phyloP scores from a whole-genome alignment of 2,797 vertebrate genomes.

The Poeciliopsis gracilis region DNA sequence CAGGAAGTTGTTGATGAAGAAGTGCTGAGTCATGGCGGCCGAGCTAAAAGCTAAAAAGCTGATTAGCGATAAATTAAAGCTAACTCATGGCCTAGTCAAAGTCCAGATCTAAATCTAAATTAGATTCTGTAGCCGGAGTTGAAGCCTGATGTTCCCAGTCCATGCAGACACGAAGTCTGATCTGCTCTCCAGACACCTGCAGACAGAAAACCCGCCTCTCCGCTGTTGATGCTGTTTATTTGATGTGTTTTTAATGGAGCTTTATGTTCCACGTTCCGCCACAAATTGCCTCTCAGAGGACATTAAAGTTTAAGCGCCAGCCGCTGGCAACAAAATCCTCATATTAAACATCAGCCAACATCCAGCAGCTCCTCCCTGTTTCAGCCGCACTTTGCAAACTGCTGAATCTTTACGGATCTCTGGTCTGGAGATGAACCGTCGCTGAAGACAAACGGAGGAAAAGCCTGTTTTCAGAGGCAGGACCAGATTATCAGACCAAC shows the following conservation, averaged over 20 bases:
- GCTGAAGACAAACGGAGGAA: conserved; percentile 41
- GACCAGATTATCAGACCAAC: no score
- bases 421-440: no score
- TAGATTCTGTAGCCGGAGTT: background rate
- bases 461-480: conserved; percentile 31
- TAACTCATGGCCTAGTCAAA: background rate
- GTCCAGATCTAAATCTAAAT: background rate
- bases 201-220: conserved; percentile 1
- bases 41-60: no score
- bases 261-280: background rate
- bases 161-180: background rate
- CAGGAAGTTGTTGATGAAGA: conserved; percentile 68
- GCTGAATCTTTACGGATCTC: no score
- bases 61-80: background rate
- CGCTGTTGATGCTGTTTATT: background rate
- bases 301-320: background rate
- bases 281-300: conserved; percentile 4
- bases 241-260: background rate
- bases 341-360: conserved; percentile 19
- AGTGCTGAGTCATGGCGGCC: conserved; percentile 59
- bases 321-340: conserved; percentile 18
- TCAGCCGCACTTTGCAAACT: conserved; percentile 13
- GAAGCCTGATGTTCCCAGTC: background rate
- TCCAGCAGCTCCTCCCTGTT: conserved; percentile 16
- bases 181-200: background rate